Percentiles rank a stretch among this genome's conserved stretches.
phyloP scores from a whole-genome alignment of 1,140 invertebrate genomes.

The Cotesia chilonis region DNA sequence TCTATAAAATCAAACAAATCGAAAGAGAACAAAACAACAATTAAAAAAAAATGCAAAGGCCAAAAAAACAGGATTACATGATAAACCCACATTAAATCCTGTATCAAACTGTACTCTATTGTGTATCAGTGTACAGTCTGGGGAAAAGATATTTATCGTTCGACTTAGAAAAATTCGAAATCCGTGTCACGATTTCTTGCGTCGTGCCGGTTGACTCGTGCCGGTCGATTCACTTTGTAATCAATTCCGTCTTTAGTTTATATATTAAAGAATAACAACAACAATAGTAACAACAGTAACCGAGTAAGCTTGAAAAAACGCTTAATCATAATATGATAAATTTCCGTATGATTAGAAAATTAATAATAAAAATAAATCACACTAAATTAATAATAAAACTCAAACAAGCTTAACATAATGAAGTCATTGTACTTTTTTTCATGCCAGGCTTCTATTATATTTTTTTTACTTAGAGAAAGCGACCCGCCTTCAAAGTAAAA shows the following conservation, averaged over 20 bases:
- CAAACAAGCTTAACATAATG: conserved; percentile 1
- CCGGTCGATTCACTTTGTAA: conserved; percentile 23
- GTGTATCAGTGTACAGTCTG: too few relatives aligned
- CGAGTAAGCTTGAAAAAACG: not conserved
- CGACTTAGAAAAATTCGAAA: conserved; percentile 29
- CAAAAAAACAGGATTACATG: not conserved
- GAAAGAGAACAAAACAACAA: conserved; percentile 21
- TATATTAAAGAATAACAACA: not conserved
- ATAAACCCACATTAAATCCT: too few relatives aligned
- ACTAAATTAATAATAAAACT: not conserved
- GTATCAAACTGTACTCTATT: too few relatives aligned
- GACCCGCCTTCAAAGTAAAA: conserved; percentile 42
- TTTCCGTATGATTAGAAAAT: too few relatives aligned
- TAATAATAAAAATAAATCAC: not conserved
- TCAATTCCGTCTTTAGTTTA: conserved; percentile 5
- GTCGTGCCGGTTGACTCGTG: conserved; percentile 22
- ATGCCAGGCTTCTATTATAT: not conserved
- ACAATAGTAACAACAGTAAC: not conserved
- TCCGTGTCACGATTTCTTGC: conserved; percentile 32
- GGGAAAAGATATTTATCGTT: conserved; percentile 5
- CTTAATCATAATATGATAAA: too few relatives aligned
- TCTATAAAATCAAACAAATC: not conserved
- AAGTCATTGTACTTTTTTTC: not conserved
- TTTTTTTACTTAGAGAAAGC: conserved; percentile 44
- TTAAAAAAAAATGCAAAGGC: conserved; percentile 13